phyloP scores from a whole-genome alignment of 2,113 vertebrate species.

The Gnathonemus echidnorhynchus region DNA sequence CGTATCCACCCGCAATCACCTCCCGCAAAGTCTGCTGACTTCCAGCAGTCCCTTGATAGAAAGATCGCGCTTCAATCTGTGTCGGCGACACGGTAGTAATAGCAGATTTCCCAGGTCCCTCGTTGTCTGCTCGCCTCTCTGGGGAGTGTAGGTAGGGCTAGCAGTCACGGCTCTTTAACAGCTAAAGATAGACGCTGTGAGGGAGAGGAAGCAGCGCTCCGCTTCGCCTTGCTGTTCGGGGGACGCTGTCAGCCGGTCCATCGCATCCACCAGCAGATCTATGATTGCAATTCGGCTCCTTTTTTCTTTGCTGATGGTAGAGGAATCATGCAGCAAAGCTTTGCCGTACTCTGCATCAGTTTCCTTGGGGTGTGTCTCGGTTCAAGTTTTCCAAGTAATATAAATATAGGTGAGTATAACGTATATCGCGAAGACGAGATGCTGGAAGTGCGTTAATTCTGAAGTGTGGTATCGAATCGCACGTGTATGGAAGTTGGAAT shows the following conservation, averaged over 20 bases:
- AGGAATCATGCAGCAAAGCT: constrained; percentile 88
- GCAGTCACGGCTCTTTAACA: constrained; percentile 25
- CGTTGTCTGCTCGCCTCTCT: neutral
- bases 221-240: constrained; percentile 62
- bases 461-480: neutral
- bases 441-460: neutral
- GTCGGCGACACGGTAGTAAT: neutral
- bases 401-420: constrained; percentile 87
- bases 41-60: constrained; percentile 11
- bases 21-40: neutral
- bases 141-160: constrained; percentile 29
- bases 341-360: constrained; percentile 76
- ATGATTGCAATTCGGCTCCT: constrained; percentile 72
- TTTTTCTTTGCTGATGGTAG: constrained; percentile 78
- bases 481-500: neutral
- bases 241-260: constrained; percentile 61
- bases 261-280: constrained; percentile 50
- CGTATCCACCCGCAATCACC: neutral
- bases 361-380: constrained; percentile 78
- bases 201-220: constrained; percentile 45
- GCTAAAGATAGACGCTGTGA: constrained; percentile 21
- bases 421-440: too few species aligned
- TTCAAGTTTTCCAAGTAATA: constrained; percentile 95
- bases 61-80: neutral
- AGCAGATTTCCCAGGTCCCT: constrained; percentile 3